These are phyloP conservation scores for Xyliphius kryptos DNA, from an alignment of 2,113 vertebrate genomes.

Conservation along the genomic window DNA sequence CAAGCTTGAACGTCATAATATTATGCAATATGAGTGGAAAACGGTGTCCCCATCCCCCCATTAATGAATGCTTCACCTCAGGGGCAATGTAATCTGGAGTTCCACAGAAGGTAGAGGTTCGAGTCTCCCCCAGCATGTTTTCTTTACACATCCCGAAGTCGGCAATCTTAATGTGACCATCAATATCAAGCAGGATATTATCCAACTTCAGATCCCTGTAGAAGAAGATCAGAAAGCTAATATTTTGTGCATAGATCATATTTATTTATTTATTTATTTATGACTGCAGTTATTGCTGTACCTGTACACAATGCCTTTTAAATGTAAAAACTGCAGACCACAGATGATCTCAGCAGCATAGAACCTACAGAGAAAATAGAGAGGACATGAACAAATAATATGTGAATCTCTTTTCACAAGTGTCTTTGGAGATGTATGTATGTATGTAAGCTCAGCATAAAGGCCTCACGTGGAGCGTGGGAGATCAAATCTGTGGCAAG, in stretches of 20 bases:
- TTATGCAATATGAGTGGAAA: too few relatives aligned
- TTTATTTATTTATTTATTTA: too few relatives aligned
- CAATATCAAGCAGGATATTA: constrained; percentile 86
- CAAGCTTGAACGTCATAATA: too few relatives aligned
- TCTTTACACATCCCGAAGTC: constrained; percentile 99
- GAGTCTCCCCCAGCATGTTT: constrained; percentile 76
- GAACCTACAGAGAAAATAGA: constrained; percentile 66
- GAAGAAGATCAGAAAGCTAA: too few relatives aligned
- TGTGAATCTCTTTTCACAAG: not conserved
- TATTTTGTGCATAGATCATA: not conserved
- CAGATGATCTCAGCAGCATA: constrained; percentile 95
- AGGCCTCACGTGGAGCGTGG: constrained; percentile 86
- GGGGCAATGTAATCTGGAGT: constrained; percentile 97
- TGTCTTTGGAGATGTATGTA: not conserved
- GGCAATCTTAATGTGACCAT: constrained; percentile 95
- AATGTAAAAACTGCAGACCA: constrained; percentile 93
- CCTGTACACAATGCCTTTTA: constrained; percentile 95
- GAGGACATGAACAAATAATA: too few relatives aligned
- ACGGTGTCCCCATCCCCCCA: too few relatives aligned
- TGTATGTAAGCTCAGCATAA: too few relatives aligned
- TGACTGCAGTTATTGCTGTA: constrained; percentile 49
- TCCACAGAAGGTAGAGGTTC: constrained; percentile 93
- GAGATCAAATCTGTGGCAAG: constrained; percentile 85
- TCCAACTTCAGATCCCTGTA: constrained; percentile 93
- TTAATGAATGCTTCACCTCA: too few relatives aligned